Percentiles rank a stretch among this genome's conserved stretches.
phyloP scores from a whole-genome alignment of 1,140 invertebrate genomes.

The Aphelenchoides fujianensis region DNA sequence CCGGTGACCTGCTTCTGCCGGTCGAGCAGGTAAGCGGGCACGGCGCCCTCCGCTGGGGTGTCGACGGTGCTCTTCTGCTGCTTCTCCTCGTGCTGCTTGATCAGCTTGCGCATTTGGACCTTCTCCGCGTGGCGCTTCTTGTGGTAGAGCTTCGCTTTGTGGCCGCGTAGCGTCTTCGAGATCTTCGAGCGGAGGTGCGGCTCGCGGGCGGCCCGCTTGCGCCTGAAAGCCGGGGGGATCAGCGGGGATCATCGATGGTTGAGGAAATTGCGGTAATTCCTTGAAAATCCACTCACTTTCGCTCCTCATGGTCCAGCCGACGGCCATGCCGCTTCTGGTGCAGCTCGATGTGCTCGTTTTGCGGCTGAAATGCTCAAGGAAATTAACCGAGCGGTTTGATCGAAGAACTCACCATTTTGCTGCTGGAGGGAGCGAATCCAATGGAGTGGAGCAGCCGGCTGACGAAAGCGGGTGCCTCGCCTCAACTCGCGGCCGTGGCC shows the following conservation, averaged over 20 bases:
- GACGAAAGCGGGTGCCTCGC: not conserved
- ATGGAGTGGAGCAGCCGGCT: not conserved
- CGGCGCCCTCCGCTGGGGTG: conserved; percentile 78
- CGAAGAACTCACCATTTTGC: conserved; percentile 37
- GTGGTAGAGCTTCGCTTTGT: conserved; percentile 97
- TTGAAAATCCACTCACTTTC: conserved; percentile 67
- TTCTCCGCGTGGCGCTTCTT: conserved; percentile 94
- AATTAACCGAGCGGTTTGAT: conserved; percentile 11
- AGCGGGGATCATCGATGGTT: no score
- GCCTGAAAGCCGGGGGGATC: conserved; percentile 65
- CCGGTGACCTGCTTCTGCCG: conserved; percentile 82
- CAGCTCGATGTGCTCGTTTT: conserved; percentile 99
- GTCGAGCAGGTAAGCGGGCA: conserved; percentile 93
- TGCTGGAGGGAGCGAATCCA: not conserved
- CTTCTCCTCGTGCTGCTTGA: conserved; percentile 67
- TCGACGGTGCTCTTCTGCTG: conserved; percentile 77
- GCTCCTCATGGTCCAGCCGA: conserved; percentile 93
- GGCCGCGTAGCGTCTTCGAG: conserved; percentile 83
- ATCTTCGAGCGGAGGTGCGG: conserved; percentile 83
- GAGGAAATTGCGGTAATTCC: not conserved
- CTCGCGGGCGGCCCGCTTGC: conserved; percentile 88
- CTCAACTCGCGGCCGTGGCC: not conserved
- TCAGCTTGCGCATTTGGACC: conserved; percentile 64
- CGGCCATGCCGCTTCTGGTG: conserved; percentile 91
- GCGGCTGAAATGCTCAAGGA: conserved; percentile 70